Base-by-base conservation (phyloP, 1,140 invertebrate species). In the Gryllus bimaculatus region DNA sequence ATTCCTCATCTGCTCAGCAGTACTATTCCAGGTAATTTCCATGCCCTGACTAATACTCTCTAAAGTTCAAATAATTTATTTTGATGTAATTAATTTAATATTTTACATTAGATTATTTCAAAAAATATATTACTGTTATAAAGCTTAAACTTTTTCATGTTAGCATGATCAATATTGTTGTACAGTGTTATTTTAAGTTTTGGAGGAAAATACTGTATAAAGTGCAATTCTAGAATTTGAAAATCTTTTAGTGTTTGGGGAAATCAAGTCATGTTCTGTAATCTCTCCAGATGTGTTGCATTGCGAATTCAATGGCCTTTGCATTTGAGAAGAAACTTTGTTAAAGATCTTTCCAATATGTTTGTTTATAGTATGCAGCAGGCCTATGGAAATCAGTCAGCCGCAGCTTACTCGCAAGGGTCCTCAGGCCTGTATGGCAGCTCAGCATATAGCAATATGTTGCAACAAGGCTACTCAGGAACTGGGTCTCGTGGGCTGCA, bases 401-500 rank as follows among this genome's bases (percentile, higher is more conserved):
- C 84, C 8, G 81, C 85, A 12, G 81, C 84, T 7, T 84, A 84
- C 80, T 84, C 83, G 79, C 83, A 82, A 74, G 80, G 83, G 26
- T 81, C 82, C 18, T 84, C 83, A 8, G 81, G 83, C 13, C 85
- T 85, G 76, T 86, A 85, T 80, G 85, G 85, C 78, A 78, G 84
- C 47, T 82, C 85, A 8, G 84, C 85, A 13, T 85, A 85, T 80
- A 76, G 84, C 84, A 66, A 66, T 18, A 73, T 82, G 84, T 78
- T 85, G 54, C 85, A 84, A 82, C 83, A 84, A 8, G 83, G 84
- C 39, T 86, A 84, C 79, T 85, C 73, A 83, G 87, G 10, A 82
- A 85, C 75, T 83, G 85, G 76, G 83, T 88, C 80, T 81, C 54
- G 54, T 18, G 10, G 10, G 7, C 54, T 66, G 26, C 80, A 78